A percentile compares a stretch with the other conserved stretches of the same genome.
phyloP scores from a whole-genome alignment of 2,797 vertebrate species.

The Antennarius maculatus region DNA sequence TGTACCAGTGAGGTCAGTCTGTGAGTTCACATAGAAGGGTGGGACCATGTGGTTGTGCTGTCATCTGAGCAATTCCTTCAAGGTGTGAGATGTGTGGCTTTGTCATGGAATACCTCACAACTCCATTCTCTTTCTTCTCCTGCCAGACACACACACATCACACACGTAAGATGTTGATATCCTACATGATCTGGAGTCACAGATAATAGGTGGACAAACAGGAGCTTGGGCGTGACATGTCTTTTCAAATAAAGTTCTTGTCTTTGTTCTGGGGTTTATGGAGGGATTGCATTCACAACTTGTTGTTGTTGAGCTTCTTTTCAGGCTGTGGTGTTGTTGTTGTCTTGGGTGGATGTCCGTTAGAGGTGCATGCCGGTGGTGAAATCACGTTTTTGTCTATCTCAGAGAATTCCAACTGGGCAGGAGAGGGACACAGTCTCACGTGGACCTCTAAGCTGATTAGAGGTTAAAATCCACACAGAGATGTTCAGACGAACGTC shows the following conservation, averaged over 20 bases:
- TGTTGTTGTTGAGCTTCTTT: constrained; percentile 17
- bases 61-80: constrained; percentile 21
- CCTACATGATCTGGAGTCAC: constrained; percentile 22
- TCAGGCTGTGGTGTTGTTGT: constrained; percentile 11
- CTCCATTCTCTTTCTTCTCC: not conserved
- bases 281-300: not conserved
- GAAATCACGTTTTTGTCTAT: constrained; percentile 21
- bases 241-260: not conserved
- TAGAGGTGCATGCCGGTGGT: constrained; percentile 1
- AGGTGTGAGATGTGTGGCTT: constrained; percentile 27
- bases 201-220: constrained; percentile 9
- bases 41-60: constrained; percentile 26
- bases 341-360: constrained; percentile 24
- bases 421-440: constrained; percentile 21
- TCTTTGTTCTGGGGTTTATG: constrained; percentile 7
- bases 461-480: constrained; percentile 32
- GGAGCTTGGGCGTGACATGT: not conserved
- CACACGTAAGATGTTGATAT: constrained; percentile 7
- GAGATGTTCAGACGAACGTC: not conserved
- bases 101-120: constrained; percentile 20
- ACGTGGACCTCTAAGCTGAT: constrained; percentile 33
- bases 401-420: constrained; percentile 22
- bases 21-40: not conserved
- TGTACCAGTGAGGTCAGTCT: constrained; percentile 8
- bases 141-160: too few species aligned